Conservation (phyloP, 2,113 vertebrate genomes). For the Dasyprocta punctata region DNA sequence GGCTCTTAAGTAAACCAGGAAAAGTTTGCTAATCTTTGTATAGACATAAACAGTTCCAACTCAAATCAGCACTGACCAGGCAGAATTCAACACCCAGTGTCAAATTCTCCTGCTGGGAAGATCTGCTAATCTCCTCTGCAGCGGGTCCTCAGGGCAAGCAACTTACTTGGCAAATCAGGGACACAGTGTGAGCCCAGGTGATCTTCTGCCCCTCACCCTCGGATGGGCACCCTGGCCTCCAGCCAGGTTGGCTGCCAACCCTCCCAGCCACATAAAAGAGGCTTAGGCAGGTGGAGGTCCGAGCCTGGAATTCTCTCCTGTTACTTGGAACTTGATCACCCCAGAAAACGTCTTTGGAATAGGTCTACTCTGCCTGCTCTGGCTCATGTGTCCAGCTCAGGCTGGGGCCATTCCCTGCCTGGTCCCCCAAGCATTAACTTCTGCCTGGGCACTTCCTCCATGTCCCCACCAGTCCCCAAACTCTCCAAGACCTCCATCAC, state of each 20-base stretch:
- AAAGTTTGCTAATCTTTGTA: background rate
- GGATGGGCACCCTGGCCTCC: background rate
- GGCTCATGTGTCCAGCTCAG: background rate
- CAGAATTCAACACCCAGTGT: background rate
- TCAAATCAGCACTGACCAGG: background rate
- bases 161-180: background rate
- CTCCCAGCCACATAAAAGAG: background rate
- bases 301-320: background rate
- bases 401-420: background rate
- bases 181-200: background rate
- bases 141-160: background rate
- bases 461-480: background rate
- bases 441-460: background rate
- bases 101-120: background rate
- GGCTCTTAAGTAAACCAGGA: background rate
- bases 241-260: background rate
- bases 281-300: fast-evolving
- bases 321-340: too few species aligned
- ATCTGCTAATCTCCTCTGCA: background rate
- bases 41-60: background rate
- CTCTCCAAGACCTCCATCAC: background rate
- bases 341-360: background rate
- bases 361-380: background rate
- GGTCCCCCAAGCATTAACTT: background rate
- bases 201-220: background rate